Evolutionary conservation across 2,888 invertebrate species (phyloP), one percentile per base, ranked within the genome.

Genomic region (Tetragnatha montana): DNA sequence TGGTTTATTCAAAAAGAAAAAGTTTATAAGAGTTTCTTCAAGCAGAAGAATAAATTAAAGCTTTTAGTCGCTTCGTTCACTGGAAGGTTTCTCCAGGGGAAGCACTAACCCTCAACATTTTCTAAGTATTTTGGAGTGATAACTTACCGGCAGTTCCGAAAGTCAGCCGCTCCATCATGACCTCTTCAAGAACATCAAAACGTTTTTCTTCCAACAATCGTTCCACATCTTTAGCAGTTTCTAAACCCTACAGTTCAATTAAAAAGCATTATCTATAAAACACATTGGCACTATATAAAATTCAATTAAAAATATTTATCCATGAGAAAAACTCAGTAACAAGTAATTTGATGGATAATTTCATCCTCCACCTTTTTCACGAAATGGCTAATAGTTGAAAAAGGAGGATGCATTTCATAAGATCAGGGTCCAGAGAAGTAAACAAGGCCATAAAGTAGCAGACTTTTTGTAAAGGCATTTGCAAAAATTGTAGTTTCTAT

Each of bases 101-200:
- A n/a, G n/a, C n/a, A n/a, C n/a, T n/a, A n/a, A n/a, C n/a, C n/a
- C n/a, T n/a, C n/a, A n/a, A n/a, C n/a, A n/a, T n/a, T n/a, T n/a
- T n/a, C n/a, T n/a, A n/a, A n/a, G n/a, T n/a, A n/a, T n/a, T n/a
- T n/a, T n/a, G n/a, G n/a, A 19, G 35, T 2, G 4, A 2, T 35
- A 35, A 35, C 7, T 70, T 78, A 89, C 89, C 89, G 50, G 89
- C 89, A 60, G 89, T 89, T 8, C 89, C 89, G 82, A 89, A 89
- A 78, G 86, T 70, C 21, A 89, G 69, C 7, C 89, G 81, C 6
- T 68, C 71, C 79, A 89, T 68, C 79, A 89, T 22, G 14, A 89
- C 73, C 71, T 86, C 81, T 73, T 70, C 60, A 14, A 89, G 70
- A 51, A 51, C 81, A 71, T 80, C 76, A 81, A 69, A 88, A 6